Evolutionary conservation across 37 sponge, comb jelly and placozoan species (phyloP).

Genomic region (Ephydatia muelleri): DNA sequence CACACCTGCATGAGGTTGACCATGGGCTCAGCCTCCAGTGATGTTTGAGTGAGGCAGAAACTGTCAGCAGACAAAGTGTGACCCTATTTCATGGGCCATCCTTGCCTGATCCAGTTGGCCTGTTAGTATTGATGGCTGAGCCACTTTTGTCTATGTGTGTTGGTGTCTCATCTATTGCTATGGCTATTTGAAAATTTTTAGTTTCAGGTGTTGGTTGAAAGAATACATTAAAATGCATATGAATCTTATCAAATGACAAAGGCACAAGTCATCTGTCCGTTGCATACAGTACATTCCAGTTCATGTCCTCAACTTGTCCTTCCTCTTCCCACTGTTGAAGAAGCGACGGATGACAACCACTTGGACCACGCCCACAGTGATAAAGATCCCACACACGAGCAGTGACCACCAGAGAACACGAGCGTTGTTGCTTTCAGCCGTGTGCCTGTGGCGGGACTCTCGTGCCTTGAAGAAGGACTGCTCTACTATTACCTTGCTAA

Average conservation of each 20-base stretch:
- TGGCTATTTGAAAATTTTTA: no score
- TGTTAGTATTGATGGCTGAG: no score
- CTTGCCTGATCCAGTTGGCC: no score
- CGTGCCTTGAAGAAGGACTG: slow-evolving; percentile 78
- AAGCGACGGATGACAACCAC: slow-evolving; percentile 59
- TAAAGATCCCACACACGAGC: slow-evolving; percentile 48
- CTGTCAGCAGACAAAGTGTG: no score
- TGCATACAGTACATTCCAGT: background rate
- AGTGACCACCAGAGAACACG: slow-evolving; percentile 77
- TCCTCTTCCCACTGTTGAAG: slow-evolving; percentile 56
- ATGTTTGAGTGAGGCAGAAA: no score
- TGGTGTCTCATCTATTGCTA: no score
- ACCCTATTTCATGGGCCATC: no score
- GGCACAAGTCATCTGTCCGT: background rate
- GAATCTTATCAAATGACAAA: background rate
- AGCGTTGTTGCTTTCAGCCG: slow-evolving; percentile 57
- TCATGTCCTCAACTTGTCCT: slow-evolving; percentile 63
- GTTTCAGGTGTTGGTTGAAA: background rate
- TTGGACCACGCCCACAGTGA: slow-evolving; percentile 68
- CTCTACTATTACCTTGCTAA: slow-evolving; percentile 44
- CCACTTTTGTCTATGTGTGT: no score
- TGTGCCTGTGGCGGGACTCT: slow-evolving; percentile 80
- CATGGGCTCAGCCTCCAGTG: no score
- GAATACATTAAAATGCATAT: background rate
- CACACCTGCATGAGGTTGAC: no score